Evolutionary conservation across 37 sponge, comb jelly and placozoan genomes (phyloP).

Genomic region (Bolinopsis microptera): DNA sequence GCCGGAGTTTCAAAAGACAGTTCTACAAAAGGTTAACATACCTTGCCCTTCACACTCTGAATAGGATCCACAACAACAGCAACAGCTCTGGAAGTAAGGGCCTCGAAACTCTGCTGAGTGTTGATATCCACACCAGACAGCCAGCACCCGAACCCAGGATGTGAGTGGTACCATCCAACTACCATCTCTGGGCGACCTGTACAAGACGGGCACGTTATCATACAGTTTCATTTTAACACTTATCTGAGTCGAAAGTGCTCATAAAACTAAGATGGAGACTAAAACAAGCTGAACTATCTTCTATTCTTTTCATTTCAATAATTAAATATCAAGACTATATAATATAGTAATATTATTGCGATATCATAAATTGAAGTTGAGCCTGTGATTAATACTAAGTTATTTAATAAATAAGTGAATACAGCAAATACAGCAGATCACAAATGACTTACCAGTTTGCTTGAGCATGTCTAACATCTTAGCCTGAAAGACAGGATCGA

Average conservation of each 20-base stretch:
- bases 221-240: too few species aligned
- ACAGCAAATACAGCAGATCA: constrained; percentile 9
- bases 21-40: too few species aligned
- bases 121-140: constrained; percentile 97
- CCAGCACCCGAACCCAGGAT: constrained; percentile 99
- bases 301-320: neutral
- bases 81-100: constrained; percentile 88
- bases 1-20: too few species aligned
- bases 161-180: constrained; percentile 99
- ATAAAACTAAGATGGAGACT: neutral
- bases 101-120: constrained; percentile 97
- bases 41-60: constrained; percentile 94
- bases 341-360: too few species aligned
- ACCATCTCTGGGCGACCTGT: constrained; percentile 93
- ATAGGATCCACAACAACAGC: constrained; percentile 99
- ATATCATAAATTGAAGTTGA: too few species aligned
- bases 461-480: constrained; percentile 99
- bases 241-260: neutral
- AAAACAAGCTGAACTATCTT: neutral
- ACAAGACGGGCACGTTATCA: neutral
- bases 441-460: constrained; percentile 79
- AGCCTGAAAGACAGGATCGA: constrained; percentile 99
- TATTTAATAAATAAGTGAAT: too few species aligned
- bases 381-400: too few species aligned
- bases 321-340: neutral